Evolutionary conservation across 2,888 invertebrate species (phyloP), one percentile per base, ranked within the genome.

Genomic region (Eucera pruinosa): DNA sequence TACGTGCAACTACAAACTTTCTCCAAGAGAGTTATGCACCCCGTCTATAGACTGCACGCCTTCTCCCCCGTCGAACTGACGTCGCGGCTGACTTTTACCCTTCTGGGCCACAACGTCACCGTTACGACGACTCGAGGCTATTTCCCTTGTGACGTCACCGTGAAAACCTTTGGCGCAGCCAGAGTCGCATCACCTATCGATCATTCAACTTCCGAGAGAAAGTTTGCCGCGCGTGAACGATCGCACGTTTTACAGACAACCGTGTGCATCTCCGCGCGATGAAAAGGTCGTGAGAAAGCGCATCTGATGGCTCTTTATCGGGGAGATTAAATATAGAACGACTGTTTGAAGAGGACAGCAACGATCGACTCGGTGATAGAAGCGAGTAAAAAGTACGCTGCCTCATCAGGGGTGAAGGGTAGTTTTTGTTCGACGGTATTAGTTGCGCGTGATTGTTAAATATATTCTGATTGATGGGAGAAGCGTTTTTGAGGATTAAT

Each of bases 251-350:
- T 20, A 23, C 27, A 6, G 23, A 41, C 11, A 25, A 45, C 7
- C 27, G 36, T 13, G 18, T 27, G 41, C 43, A 39, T 54, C 20
- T 36, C 18, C 45, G 0, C 6, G 27, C 33, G 62, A 61, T 45
- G 58, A 69, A 80, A 82, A 82, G 83, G 82, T 83, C 80, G 77
- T 82, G 82, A 47, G 82, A 82, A 80, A 18, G 43, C 18, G 30
- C 82, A 83, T 45, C 43, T 71, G 72, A 68, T 20, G 43, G 30
- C 62, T 66, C 50, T 30, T 50, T 52, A 30, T 45, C 25, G 23
- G 30, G 36, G 27, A 45, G 57, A 78, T 73, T 69, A 67, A 43
- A 70, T 81, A 65, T 83, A 65, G 61, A 60, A 43, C 52, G 23
- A 27, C 4, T 30, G 47, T 66, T 61, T 50, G 61, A n/a, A 45